Evolutionary conservation across 2,113 vertebrate genomes (phyloP).

Genomic region (Entelurus aequoreus): DNA sequence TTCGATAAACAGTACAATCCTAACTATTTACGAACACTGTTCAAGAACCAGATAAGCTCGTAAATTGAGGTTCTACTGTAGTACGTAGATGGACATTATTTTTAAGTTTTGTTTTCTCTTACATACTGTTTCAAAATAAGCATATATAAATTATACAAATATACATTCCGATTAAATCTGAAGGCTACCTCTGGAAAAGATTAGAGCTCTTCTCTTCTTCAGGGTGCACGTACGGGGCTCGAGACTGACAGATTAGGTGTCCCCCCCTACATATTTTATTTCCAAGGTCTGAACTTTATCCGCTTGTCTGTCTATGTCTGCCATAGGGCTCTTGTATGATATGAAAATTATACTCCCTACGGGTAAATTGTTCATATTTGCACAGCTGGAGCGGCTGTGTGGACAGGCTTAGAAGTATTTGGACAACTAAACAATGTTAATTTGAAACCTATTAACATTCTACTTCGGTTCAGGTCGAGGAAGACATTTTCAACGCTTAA

Average conservation of each 20-base stretch:
- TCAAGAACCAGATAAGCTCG: too few relatives aligned
- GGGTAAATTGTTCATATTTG: constrained; percentile 60
- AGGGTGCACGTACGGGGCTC: constrained; percentile 32
- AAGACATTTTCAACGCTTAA: constrained; percentile 49
- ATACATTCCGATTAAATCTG: constrained; percentile 13
- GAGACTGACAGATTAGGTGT: constrained; percentile 35
- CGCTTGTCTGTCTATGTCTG: constrained; percentile 28
- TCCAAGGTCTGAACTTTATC: constrained; percentile 43
- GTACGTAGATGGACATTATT: too few relatives aligned
- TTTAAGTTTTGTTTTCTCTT: constrained; percentile 7
- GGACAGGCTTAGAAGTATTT: constrained; percentile 47
- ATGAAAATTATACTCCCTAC: constrained; percentile 57
- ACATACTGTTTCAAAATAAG: constrained; percentile 30
- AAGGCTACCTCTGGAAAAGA: constrained; percentile 39
- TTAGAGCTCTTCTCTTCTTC: constrained; percentile 24
- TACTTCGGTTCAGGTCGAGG: constrained; percentile 42
- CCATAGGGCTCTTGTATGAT: constrained; percentile 36
- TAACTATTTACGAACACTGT: too few relatives aligned
- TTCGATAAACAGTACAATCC: too few relatives aligned
- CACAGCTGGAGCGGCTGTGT: constrained; percentile 51
- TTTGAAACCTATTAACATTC: constrained; percentile 65
- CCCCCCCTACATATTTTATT: constrained; percentile 37
- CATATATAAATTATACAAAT: neutral
- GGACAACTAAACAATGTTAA: constrained; percentile 64
- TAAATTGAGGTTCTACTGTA: too few relatives aligned